Percentiles rank a stretch among this genome's conserved stretches.
These are phyloP conservation scores for Rutpela maculata DNA, from an alignment of 2,888 invertebrate species.

Conservation along the genomic window DNA sequence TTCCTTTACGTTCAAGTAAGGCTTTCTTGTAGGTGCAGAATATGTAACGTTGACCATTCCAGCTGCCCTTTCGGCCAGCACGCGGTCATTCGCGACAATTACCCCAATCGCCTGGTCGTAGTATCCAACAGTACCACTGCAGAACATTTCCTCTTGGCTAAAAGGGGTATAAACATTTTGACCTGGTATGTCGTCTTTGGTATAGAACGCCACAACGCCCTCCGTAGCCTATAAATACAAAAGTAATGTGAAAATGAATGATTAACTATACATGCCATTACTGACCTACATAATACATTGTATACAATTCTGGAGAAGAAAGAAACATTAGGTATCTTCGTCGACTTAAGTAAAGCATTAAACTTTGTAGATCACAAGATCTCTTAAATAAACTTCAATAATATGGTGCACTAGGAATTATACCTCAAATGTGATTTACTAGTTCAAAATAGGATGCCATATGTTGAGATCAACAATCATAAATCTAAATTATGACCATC, in stretches of 20 bases:
- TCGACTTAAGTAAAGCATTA: too few species aligned
- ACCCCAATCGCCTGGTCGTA: constrained; percentile 86
- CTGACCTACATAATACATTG: too few species aligned
- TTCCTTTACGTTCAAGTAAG: constrained; percentile 74
- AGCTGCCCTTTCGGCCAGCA: constrained; percentile 78
- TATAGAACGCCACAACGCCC: constrained; percentile 81
- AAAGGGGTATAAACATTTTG: constrained; percentile 78
- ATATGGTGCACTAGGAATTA: too few species aligned
- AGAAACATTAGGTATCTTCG: too few species aligned
- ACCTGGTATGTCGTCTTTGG: constrained; percentile 83
- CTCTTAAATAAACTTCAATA: too few species aligned
- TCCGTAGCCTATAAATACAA: constrained; percentile 76
- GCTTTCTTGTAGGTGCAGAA: constrained; percentile 71
- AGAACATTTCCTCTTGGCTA: constrained; percentile 75
- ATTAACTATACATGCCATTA: too few species aligned
- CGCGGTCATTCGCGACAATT: constrained; percentile 80
- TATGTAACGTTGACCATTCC: constrained; percentile 78
- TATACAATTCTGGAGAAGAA: too few species aligned
- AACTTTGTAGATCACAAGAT: too few species aligned
- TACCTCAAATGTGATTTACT: too few species aligned
- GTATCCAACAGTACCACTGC: constrained; percentile 76
- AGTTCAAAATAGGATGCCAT: too few species aligned
- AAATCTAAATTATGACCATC: too few species aligned
- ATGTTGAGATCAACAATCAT: too few species aligned
- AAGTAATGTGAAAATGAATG: constrained; percentile 47